Conservation (phyloP, 2,888 invertebrate species). For the Lepidochitona cinerea region DNA sequence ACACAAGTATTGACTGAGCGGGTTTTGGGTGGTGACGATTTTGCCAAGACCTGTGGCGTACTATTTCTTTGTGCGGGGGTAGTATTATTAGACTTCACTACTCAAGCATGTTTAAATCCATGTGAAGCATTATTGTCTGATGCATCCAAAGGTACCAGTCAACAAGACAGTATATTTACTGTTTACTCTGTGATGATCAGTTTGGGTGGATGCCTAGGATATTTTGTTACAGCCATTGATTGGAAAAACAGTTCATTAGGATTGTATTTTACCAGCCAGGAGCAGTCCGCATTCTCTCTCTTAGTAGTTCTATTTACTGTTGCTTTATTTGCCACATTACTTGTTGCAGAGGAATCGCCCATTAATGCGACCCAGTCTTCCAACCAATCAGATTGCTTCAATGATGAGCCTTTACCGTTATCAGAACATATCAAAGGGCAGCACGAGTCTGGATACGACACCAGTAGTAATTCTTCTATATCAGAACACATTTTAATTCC, state of each 20-base stretch:
- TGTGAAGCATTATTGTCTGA: constrained; percentile 93
- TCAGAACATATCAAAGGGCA: background rate
- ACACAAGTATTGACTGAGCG: constrained; percentile 51
- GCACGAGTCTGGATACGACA: constrained; percentile 60
- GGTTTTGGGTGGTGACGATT: constrained; percentile 39
- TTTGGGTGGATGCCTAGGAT: constrained; percentile 93
- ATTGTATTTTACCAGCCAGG: constrained; percentile 84
- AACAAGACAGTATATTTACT: constrained; percentile 92
- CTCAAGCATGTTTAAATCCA: constrained; percentile 96
- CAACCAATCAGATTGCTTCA: background rate
- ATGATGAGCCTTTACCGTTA: background rate
- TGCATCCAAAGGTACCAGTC: constrained; percentile 88
- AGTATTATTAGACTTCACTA: constrained; percentile 93
- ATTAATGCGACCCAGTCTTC: background rate
- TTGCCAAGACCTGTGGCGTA: constrained; percentile 45
- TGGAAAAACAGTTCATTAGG: constrained; percentile 84
- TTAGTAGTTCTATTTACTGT: constrained; percentile 89
- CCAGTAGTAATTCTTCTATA: constrained; percentile 44
- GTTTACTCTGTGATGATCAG: constrained; percentile 98
- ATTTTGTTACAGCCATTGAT: constrained; percentile 81
- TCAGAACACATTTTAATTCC: background rate
- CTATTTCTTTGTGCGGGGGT: constrained; percentile 79
- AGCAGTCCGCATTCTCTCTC: constrained; percentile 91
- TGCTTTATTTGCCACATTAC: constrained; percentile 86
- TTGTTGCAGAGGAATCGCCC: constrained; percentile 92